Evolutionary conservation across 1,140 invertebrate species (phyloP).

Genomic region (Philaenus spumarius): DNA sequence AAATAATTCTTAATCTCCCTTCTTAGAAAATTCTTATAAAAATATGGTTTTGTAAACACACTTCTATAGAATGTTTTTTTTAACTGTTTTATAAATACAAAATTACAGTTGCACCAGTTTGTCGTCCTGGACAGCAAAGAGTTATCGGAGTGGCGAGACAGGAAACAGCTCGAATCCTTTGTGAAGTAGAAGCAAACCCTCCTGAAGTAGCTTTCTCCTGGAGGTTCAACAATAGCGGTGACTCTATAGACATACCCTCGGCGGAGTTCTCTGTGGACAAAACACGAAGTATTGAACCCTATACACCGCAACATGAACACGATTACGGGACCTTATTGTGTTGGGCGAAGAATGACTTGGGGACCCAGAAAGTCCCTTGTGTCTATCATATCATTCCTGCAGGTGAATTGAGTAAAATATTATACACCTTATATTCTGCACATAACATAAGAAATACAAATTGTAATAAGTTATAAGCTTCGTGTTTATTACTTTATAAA

Average conservation of each 20-base stretch:
- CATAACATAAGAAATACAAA: neutral
- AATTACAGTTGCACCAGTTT: conserved; percentile 67
- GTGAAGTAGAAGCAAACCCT: conserved; percentile 78
- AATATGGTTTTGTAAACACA: no score
- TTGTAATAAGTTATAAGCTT: no score
- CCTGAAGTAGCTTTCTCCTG: conserved; percentile 60
- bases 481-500: no score
- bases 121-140: conserved; percentile 54
- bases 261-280: conserved; percentile 39
- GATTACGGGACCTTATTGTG: conserved; percentile 66
- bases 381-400: conserved; percentile 64
- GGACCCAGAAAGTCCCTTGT: conserved; percentile 57
- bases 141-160: conserved; percentile 74
- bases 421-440: neutral
- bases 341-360: conserved; percentile 60
- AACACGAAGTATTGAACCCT: conserved; percentile 52
- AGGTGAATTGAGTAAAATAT: conserved; percentile 40
- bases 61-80: no score
- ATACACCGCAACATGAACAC: conserved; percentile 60
- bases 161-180: conserved; percentile 66
- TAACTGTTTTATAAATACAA: no score
- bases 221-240: conserved; percentile 69
- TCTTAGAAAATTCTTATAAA: no score
- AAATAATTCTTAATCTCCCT: no score
- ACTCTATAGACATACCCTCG: conserved; percentile 46